phyloP scores from a whole-genome alignment of 2,888 invertebrate genomes.

The Lepeophtheirus nordmannii region DNA sequence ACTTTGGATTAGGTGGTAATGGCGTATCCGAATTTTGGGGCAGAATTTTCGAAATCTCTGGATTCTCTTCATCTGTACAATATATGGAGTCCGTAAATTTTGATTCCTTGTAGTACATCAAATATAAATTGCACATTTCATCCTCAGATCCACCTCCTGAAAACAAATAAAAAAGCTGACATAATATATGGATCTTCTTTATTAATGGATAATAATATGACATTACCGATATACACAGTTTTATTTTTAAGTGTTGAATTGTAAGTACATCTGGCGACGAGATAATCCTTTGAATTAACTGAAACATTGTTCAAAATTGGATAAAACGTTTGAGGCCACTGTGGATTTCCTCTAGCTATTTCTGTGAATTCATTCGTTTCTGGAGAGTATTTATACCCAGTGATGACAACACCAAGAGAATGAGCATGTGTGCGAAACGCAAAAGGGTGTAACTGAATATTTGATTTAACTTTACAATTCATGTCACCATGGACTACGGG shows the following conservation, averaged over 20 bases:
- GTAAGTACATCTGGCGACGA: constrained; percentile 42
- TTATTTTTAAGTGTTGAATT: constrained; percentile 36
- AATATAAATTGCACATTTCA: constrained; percentile 42
- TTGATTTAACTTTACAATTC: constrained; percentile 36
- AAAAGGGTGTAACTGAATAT: constrained; percentile 38
- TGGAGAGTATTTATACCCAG: constrained; percentile 33
- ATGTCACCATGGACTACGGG: constrained; percentile 38
- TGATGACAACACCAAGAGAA: constrained; percentile 37
- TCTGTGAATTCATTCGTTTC: constrained; percentile 26
- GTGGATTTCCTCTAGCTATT: constrained; percentile 41
- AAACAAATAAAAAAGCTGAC: not conserved
- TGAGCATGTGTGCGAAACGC: constrained; percentile 44
- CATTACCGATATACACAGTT: constrained; percentile 36
- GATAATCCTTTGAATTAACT: constrained; percentile 37
- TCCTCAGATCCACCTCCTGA: constrained; percentile 34
- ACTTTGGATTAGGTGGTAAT: constrained; percentile 38
- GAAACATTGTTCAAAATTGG: constrained; percentile 34
- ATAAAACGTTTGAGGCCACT: constrained; percentile 47
- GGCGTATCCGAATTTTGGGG: constrained; percentile 36
- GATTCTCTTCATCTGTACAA: constrained; percentile 29
- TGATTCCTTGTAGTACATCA: constrained; percentile 36
- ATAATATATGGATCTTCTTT: no score
- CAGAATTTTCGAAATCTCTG: constrained; percentile 30
- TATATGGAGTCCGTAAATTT: not conserved
- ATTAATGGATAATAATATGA: no score